Base-by-base conservation (phyloP, 35 echinoderm and acorn worm species). In the Apostichopus parvimensis region DNA sequence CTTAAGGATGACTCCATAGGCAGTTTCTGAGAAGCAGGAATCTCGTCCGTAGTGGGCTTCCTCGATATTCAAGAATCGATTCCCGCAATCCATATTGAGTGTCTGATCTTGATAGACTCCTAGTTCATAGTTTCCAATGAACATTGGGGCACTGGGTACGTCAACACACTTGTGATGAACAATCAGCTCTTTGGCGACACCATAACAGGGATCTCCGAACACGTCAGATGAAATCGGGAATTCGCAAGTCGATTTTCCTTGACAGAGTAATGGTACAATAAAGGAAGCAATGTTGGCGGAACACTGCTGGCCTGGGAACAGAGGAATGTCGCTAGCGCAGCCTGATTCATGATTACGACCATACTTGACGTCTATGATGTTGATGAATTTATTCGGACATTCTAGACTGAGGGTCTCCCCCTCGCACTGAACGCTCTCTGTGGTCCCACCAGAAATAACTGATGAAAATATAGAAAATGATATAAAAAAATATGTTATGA, bases 271-370 rank as follows among this genome's bases (percentile, higher is more conserved):
- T 2, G 8, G 17, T 53, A 77, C 73, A 4, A 78, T 59, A 6
- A 10, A 45, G 14, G n/a, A 12, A 7, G 89, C 72, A 20, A 79
- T 73, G 52, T 77, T 52, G 6, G 89, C 54, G 6, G 8, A 8
- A 54, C 89, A 91, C 53, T 77, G 34, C 26, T 91, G 89, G 22
- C 77, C 77, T 56, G 89, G 89, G 89, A 78, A 91, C 1, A 91
- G 89, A 0, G 71, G 7, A 13, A 26, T 57, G 6, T 78, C 73
- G 8, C 73, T 18, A 9, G 34, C 53, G 52, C 89, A 91, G 2
- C 8, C 14, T 1, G 76, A 77, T 12, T 59, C 18, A 8, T n/a
- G 17, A 12, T 18, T 78, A 17, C 89, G 89, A 4, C 89, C 89
- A 59, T 91, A 91, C 18, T 56, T 6, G 52, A 57, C 89, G 59